Base-by-base conservation (phyloP, 2,797 vertebrate genomes). In the Chelon auratus region DNA sequence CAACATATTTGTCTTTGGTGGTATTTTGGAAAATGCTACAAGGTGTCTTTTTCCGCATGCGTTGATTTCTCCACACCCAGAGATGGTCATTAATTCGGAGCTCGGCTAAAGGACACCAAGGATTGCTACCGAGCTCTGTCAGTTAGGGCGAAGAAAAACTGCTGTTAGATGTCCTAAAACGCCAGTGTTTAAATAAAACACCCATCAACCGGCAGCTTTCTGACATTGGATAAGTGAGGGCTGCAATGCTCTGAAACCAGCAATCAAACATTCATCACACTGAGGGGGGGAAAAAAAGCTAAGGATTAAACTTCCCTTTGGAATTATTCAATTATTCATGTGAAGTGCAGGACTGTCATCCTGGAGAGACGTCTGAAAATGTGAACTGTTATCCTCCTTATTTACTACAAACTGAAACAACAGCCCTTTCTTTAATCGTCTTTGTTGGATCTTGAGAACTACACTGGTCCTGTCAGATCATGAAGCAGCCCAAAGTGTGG, bases 1-100 rank as follows among this genome's bases (percentile, higher is more conserved):
- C 58, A 14, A 77, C 74, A 59, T 69, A 43, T 77, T 82, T 85
- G 61, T 66, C 64, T 79, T 20, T 37, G 68, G 66, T 76, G 58
- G 62, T 72, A 54, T 84, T 89, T 82, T 59, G 37, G 43, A 75
- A 71, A 79, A 69, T 24, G 77, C 76, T 70, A 59, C 50, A 2
- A 84, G 76, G 77, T 68, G 78, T 79, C 5, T 33, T 33, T 82
- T 80, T 50, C 53, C 20, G 1, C 62, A 52, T 33, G 74, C 82
- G 82, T 68, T 82, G 20, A 69, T 81, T 77, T 67, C 10, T 59
- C 51, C 61, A 59, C 59, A 51, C 5, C 26, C n/a, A 54, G 5
- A 62, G 68, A 80, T 37, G 39, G 53, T 65, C 26, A 54, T 76
- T 83, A 60, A 84, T 65, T 77, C 53, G 48, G 67, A 65, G 52